Evolutionary conservation across 2,797 vertebrate genomes (phyloP).

Genomic region (Pterois miles): DNA sequence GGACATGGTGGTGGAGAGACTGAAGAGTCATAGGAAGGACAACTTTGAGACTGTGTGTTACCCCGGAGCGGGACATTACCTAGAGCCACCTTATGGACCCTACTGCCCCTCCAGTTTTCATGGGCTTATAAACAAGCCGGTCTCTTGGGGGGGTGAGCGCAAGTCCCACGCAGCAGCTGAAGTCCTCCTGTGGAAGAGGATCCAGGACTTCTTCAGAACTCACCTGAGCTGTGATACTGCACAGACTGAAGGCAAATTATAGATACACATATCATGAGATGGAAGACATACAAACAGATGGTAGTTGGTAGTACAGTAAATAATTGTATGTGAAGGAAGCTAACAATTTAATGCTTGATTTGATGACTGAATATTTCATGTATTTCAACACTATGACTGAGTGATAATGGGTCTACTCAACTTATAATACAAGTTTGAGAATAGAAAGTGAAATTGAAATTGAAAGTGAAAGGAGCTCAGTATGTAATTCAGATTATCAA

Average conservation of each 20-base stretch:
- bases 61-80: conserved; percentile 67
- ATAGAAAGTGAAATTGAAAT: too few relatives aligned
- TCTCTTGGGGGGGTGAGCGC: conserved; percentile 66
- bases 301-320: not conserved
- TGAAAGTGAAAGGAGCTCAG: too few relatives aligned
- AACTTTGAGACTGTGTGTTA: conserved; percentile 67
- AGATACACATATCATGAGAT: conserved; percentile 5
- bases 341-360: not conserved
- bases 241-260: conserved; percentile 27
- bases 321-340: not conserved
- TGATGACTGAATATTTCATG: not conserved
- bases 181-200: conserved; percentile 69
- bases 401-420: too few relatives aligned
- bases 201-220: conserved; percentile 65
- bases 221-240: conserved; percentile 29
- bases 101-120: conserved; percentile 68
- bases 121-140: rapidly evolving
- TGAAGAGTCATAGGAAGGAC: conserved; percentile 65
- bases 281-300: not conserved
- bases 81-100: conserved; percentile 75
- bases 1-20: conserved; percentile 63
- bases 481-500: too few relatives aligned
- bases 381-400: too few relatives aligned
- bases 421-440: too few relatives aligned
- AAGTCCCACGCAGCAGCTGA: conserved; percentile 65